These are phyloP conservation scores for Bombyx huttoni DNA, from an alignment of 2,888 invertebrate species.

Conservation along the genomic window DNA sequence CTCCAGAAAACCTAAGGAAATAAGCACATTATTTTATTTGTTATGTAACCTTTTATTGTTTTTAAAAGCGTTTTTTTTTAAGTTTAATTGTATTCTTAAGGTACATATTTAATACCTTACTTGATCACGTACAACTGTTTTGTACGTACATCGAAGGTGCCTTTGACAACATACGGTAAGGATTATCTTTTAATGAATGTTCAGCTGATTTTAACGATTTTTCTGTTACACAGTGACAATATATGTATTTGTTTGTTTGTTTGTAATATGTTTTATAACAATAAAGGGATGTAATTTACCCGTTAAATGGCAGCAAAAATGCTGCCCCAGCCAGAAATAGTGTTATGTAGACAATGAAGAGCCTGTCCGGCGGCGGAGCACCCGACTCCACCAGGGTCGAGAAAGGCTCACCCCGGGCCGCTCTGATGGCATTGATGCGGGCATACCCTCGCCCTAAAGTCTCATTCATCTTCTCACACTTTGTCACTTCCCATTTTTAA, in stretches of 20 bases:
- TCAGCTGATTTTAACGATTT: too few relatives aligned
- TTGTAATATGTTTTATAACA: not conserved
- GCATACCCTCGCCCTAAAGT: conserved; percentile 77
- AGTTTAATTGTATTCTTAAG: too few relatives aligned
- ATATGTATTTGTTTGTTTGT: not conserved
- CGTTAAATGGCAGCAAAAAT: conserved; percentile 92
- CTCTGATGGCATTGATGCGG: conserved; percentile 72
- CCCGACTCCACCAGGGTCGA: conserved; percentile 52
- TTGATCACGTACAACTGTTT: too few relatives aligned
- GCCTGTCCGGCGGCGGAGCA: conserved; percentile 79
- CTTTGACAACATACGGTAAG: too few relatives aligned
- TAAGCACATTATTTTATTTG: too few relatives aligned
- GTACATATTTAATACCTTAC: too few relatives aligned
- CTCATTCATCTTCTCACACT: conserved; percentile 70
- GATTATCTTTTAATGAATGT: too few relatives aligned
- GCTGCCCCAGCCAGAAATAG: conserved; percentile 90
- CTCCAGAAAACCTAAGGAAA: too few relatives aligned
- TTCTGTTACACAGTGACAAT: too few relatives aligned
- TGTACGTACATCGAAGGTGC: too few relatives aligned
- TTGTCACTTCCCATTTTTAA: not conserved
- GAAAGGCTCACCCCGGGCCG: conserved; percentile 61
- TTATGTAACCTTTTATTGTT: too few relatives aligned
- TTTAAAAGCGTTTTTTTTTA: too few relatives aligned
- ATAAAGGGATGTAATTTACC: conserved; percentile 56
- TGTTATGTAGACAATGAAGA: conserved; percentile 80